These are phyloP conservation scores for Pachycephus smyrnensis DNA, from an alignment of 2,888 invertebrate species.

Conservation along the genomic window DNA sequence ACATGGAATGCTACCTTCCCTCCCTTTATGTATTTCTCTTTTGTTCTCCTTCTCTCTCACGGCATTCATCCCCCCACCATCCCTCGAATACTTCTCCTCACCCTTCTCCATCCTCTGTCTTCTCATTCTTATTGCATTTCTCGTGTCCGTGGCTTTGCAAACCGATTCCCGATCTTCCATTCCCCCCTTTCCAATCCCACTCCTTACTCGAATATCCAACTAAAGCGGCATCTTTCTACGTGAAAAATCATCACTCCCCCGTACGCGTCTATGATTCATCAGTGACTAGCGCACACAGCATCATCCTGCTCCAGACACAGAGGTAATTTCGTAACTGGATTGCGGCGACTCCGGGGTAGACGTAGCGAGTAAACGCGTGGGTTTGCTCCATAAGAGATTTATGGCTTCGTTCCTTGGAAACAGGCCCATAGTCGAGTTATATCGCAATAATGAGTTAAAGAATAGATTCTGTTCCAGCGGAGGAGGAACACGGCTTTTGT, in stretches of 20 bases:
- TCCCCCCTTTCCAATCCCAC: too few relatives aligned
- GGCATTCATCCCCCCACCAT: not conserved
- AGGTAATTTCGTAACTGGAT: not conserved
- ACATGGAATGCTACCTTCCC: not conserved
- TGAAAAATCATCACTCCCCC: not conserved
- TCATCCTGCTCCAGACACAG: not conserved
- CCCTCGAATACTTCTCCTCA: not conserved
- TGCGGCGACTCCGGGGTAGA: not conserved
- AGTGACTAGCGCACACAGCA: not conserved
- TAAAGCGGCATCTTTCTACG: not conserved
- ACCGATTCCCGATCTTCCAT: not conserved
- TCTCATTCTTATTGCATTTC: not conserved
- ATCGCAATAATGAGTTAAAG: not conserved
- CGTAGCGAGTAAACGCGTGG: not conserved
- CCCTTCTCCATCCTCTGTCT: not conserved
- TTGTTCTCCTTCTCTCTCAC: not conserved
- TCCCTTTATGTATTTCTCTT: not conserved
- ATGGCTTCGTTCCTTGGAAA: not conserved
- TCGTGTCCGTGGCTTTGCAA: not conserved
- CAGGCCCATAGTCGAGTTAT: not conserved
- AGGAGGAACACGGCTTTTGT: not conserved
- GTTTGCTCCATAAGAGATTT: not conserved
- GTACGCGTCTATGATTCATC: not conserved
- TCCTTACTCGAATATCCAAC: not conserved
- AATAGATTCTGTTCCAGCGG: not conserved